Conservation (phyloP, 2,113 vertebrate genomes). For the Seriola quinqueradiata region DNA sequence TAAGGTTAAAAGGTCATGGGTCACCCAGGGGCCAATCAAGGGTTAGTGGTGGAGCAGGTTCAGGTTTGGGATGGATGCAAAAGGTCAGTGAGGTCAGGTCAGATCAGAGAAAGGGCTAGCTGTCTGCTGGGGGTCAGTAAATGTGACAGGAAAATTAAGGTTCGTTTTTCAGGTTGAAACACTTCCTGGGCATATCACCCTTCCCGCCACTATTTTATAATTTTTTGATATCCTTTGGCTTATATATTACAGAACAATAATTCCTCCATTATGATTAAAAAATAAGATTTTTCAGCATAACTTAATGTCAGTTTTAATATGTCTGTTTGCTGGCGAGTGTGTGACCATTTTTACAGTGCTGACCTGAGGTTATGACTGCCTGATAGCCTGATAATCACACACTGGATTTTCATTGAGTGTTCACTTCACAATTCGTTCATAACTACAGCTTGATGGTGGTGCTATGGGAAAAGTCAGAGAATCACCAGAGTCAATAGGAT, state of each 20-base stretch:
- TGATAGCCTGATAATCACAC: too few species aligned
- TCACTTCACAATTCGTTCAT: too few species aligned
- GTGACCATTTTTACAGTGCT: neutral
- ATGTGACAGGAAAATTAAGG: slow-evolving; percentile 28
- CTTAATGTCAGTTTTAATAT: neutral
- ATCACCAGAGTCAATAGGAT: neutral
- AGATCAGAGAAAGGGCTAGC: slow-evolving; percentile 37
- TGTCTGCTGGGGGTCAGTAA: slow-evolving; percentile 33
- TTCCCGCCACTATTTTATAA: neutral
- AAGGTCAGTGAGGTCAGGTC: slow-evolving; percentile 51
- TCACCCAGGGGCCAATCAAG: slow-evolving; percentile 64
- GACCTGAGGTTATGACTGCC: too few species aligned
- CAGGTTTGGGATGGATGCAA: slow-evolving; percentile 59
- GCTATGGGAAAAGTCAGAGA: too few species aligned
- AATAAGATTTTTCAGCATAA: neutral
- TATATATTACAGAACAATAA: neutral
- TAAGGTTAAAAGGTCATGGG: slow-evolving; percentile 63
- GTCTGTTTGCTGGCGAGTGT: neutral
- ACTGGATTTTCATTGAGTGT: too few species aligned
- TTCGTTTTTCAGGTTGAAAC: neutral
- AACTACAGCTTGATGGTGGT: neutral
- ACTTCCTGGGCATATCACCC: neutral
- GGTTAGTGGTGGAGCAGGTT: slow-evolving; percentile 59
- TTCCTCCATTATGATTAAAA: neutral
- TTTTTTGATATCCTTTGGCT: neutral